Conservation (phyloP, 2,888 invertebrate species). For the Carcina quercana region DNA sequence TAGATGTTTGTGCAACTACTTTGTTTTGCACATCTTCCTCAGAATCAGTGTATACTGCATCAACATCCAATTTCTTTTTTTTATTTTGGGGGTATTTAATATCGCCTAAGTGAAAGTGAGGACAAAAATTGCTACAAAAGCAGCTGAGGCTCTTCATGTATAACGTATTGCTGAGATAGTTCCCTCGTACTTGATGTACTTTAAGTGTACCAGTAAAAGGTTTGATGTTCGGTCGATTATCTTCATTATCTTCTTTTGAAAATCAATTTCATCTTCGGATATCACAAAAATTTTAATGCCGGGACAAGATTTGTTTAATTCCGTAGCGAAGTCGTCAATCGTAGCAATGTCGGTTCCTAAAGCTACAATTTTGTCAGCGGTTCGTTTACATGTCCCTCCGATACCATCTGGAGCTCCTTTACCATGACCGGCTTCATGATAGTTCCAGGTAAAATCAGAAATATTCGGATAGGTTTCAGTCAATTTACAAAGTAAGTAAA, state of each 20-base stretch:
- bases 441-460: too few species aligned
- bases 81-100: too few species aligned
- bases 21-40: constrained; percentile 16
- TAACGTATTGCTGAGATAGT: constrained; percentile 16
- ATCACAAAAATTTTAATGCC: constrained; percentile 15
- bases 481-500: too few species aligned
- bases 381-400: constrained; percentile 17
- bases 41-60: constrained; percentile 15
- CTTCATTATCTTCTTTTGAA: constrained; percentile 14
- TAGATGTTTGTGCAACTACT: constrained; percentile 16
- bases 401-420: constrained; percentile 20
- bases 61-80: constrained; percentile 15
- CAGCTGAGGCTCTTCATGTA: constrained; percentile 22
- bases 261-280: constrained; percentile 12
- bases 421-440: constrained; percentile 17
- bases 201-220: constrained; percentile 21
- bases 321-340: constrained; percentile 7
- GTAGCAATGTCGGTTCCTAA: constrained; percentile 15
- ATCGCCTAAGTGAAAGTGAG: constrained; percentile 16
- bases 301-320: constrained; percentile 11
- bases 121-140: constrained; percentile 18
- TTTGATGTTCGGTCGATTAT: background rate
- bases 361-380: constrained; percentile 15
- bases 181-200: constrained; percentile 19
- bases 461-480: too few species aligned